Percentiles rank a stretch among this genome's conserved stretches.
Evolutionary conservation across 2,797 vertebrate species (phyloP).

Genomic region (Siniperca obscura): DNA sequence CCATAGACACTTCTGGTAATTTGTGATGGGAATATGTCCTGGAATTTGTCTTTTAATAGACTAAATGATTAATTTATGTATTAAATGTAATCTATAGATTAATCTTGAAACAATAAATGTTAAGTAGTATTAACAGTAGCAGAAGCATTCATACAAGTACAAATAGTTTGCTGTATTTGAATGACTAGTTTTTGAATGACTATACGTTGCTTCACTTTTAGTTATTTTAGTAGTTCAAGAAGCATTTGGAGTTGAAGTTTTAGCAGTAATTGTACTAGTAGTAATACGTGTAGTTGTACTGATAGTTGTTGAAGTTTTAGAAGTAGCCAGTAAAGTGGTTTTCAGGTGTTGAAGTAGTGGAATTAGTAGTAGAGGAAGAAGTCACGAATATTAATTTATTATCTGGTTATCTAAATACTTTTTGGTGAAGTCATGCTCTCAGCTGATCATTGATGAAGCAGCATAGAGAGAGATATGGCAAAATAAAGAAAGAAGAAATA

Average conservation of each 20-base stretch:
- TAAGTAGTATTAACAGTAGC: no score
- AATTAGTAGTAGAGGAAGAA: not conserved
- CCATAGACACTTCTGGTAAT: no score
- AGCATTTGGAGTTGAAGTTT: not conserved
- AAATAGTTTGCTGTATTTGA: no score
- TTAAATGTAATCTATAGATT: not conserved
- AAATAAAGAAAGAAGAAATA: constrained; percentile 1
- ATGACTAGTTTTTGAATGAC: no score
- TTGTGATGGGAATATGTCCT: not conserved
- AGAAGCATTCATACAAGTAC: no score
- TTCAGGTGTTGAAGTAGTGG: not conserved
- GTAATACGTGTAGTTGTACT: not conserved
- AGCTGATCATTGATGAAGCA: not conserved
- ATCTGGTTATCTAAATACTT: not conserved
- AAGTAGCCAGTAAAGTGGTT: not conserved
- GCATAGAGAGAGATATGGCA: not conserved
- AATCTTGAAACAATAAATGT: not conserved
- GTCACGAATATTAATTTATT: not conserved
- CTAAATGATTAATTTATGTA: not conserved
- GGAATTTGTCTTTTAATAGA: not conserved
- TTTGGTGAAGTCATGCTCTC: not conserved
- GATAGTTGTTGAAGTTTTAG: not conserved
- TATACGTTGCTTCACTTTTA: not conserved
- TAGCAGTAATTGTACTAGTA: not conserved
- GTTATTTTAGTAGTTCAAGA: not conserved